Evolutionary conservation across 2,888 invertebrate genomes (phyloP).

Genomic region (Thera britannica): DNA sequence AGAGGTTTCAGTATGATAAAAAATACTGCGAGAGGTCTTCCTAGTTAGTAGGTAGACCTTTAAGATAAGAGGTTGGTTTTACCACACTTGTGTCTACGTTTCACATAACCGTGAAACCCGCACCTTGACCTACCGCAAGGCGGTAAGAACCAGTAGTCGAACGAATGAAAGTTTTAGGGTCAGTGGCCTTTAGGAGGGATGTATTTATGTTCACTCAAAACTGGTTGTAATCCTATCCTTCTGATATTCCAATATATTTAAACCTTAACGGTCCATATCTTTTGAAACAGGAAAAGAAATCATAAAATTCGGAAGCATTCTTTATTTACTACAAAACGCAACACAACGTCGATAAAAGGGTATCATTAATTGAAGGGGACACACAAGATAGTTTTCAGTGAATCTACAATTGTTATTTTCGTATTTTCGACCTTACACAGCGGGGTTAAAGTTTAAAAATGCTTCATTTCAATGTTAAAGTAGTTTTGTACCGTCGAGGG

Average conservation of each 20-base stretch:
- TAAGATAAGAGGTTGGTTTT: neutral
- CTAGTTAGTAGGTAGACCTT: no score
- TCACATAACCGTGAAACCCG: neutral
- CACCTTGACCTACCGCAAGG: conserved; percentile 6
- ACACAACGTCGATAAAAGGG: conserved; percentile 35
- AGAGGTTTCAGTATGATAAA: no score
- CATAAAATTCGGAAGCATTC: conserved; percentile 11
- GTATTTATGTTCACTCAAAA: neutral
- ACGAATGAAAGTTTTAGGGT: neutral
- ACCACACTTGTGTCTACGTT: neutral
- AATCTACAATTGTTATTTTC: conserved; percentile 33
- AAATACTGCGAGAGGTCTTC: no score
- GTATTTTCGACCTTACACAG: conserved; percentile 22
- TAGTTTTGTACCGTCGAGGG: conserved; percentile 57
- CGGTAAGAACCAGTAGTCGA: neutral
- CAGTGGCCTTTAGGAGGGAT: conserved; percentile 2
- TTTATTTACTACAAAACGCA: conserved; percentile 29
- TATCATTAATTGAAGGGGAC: conserved; percentile 52
- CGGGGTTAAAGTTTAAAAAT: conserved; percentile 33
- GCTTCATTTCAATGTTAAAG: conserved; percentile 29
- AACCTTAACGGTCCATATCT: neutral
- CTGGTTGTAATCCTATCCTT: neutral
- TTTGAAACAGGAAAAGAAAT: conserved; percentile 2
- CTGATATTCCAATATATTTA: neutral
- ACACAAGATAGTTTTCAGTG: conserved; percentile 49